Percentiles rank a stretch among this genome's conserved stretches.
Evolutionary conservation across 2,113 vertebrate genomes (phyloP).

Genomic region (Herpetotheres cachinnans): DNA sequence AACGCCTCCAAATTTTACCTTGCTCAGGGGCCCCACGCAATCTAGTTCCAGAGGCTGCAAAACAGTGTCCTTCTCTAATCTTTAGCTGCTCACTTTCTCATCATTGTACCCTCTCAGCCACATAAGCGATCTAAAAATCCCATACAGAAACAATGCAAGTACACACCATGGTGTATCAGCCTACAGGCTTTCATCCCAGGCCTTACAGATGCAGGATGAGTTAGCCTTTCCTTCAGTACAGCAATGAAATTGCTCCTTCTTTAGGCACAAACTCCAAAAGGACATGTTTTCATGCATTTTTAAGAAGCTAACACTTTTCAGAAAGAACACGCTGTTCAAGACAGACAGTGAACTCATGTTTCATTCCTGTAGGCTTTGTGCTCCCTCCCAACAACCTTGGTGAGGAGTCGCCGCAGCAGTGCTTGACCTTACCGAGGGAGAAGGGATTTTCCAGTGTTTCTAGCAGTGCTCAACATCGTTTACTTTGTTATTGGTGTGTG

Average conservation of each 20-base stretch:
- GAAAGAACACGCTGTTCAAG: background rate
- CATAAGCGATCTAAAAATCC: background rate
- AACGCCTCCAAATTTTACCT: conserved; percentile 7
- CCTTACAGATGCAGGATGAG: background rate
- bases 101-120: background rate
- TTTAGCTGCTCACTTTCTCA: background rate
- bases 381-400: background rate
- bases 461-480: background rate
- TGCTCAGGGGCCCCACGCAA: background rate
- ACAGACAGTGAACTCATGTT: background rate
- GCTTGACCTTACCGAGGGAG: background rate
- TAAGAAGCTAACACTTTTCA: background rate
- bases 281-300: background rate
- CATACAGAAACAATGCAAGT: rapidly evolving
- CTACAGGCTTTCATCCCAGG: background rate
- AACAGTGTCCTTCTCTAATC: background rate
- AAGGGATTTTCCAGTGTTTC: background rate
- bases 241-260: background rate
- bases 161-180: too few relatives aligned
- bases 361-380: background rate
- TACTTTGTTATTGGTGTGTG: background rate
- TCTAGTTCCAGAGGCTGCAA: background rate
- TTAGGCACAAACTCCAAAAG: background rate
- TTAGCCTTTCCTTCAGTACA: background rate
- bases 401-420: background rate